Conservation (phyloP, 2,888 invertebrate genomes). For the Scrobipalpa costella region DNA sequence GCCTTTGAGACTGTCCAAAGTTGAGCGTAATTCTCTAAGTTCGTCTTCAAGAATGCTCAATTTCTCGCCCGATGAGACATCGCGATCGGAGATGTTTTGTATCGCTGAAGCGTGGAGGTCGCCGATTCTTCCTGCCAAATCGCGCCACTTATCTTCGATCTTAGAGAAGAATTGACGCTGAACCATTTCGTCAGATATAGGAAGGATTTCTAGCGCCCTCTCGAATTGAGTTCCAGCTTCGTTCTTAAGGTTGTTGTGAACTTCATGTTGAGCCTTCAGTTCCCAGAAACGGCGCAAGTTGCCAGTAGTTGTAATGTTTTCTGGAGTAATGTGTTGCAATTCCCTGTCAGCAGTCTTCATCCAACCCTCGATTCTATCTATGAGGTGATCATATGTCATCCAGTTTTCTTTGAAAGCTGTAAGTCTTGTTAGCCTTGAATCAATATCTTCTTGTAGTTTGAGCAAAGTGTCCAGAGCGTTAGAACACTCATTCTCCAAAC, state of each 20-base stretch:
- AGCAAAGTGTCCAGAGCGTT: slow-evolving; percentile 86
- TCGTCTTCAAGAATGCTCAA: slow-evolving; percentile 88
- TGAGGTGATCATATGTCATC: slow-evolving; percentile 86
- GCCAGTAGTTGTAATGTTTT: slow-evolving; percentile 83
- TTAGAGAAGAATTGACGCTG: slow-evolving; percentile 90
- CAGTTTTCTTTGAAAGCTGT: slow-evolving; percentile 89
- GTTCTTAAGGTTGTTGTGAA: slow-evolving; percentile 88
- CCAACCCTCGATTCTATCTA: slow-evolving; percentile 88
- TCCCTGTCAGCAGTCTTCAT: slow-evolving; percentile 87
- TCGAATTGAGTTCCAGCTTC: slow-evolving; percentile 88
- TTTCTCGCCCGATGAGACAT: slow-evolving; percentile 88
- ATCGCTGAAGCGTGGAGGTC: slow-evolving; percentile 85
- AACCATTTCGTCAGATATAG: slow-evolving; percentile 91
- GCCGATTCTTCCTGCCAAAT: slow-evolving; percentile 83
- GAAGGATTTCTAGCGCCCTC: slow-evolving; percentile 88
- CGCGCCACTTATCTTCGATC: slow-evolving; percentile 88
- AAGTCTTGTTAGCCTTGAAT: slow-evolving; percentile 85
- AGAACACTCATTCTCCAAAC: slow-evolving; percentile 87
- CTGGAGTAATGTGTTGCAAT: slow-evolving; percentile 83
- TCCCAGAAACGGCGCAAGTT: slow-evolving; percentile 94
- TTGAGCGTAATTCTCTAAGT: slow-evolving; percentile 85
- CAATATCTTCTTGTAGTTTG: slow-evolving; percentile 88
- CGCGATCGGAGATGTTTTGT: slow-evolving; percentile 86
- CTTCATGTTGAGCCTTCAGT: slow-evolving; percentile 92
- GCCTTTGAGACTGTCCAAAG: slow-evolving; percentile 87